phyloP scores from a whole-genome alignment of 2,888 invertebrate species.

The Empis livida region DNA sequence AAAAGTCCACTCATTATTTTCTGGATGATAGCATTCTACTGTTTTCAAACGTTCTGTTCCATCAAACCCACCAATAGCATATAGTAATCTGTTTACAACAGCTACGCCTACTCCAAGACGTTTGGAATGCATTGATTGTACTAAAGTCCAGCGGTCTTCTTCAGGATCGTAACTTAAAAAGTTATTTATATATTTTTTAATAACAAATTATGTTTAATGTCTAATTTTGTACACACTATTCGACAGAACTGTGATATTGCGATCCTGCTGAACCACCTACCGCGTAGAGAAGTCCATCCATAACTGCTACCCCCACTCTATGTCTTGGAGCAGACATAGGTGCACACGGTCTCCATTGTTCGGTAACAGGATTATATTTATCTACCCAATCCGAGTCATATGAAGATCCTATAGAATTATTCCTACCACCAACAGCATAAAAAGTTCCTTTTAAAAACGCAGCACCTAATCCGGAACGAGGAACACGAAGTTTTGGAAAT shows the following conservation, averaged over 20 bases:
- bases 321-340: slow-evolving; percentile 82
- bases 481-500: slow-evolving; percentile 70
- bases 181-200: not conserved
- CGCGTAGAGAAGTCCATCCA: slow-evolving; percentile 83
- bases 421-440: slow-evolving; percentile 86
- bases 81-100: slow-evolving; percentile 62
- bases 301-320: slow-evolving; percentile 83
- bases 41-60: slow-evolving; percentile 62
- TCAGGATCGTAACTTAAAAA: slow-evolving; percentile 70
- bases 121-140: slow-evolving; percentile 61
- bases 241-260: slow-evolving; percentile 77
- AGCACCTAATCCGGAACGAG: slow-evolving; percentile 76
- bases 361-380: slow-evolving; percentile 68
- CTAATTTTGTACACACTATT: slow-evolving; percentile 49
- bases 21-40: slow-evolving; percentile 88
- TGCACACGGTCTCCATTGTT: slow-evolving; percentile 75
- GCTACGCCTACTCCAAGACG: slow-evolving; percentile 71
- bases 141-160: slow-evolving; percentile 63
- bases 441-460: slow-evolving; percentile 78
- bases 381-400: slow-evolving; percentile 77
- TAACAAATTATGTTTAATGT: not conserved
- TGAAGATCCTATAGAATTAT: slow-evolving; percentile 78
- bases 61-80: slow-evolving; percentile 84
- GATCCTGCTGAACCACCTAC: slow-evolving; percentile 82
- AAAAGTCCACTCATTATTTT: slow-evolving; percentile 77